Percentiles rank a stretch among this genome's conserved stretches.
phyloP scores from a whole-genome alignment of 2,113 vertebrate species.

The Eleginops maclovinus region DNA sequence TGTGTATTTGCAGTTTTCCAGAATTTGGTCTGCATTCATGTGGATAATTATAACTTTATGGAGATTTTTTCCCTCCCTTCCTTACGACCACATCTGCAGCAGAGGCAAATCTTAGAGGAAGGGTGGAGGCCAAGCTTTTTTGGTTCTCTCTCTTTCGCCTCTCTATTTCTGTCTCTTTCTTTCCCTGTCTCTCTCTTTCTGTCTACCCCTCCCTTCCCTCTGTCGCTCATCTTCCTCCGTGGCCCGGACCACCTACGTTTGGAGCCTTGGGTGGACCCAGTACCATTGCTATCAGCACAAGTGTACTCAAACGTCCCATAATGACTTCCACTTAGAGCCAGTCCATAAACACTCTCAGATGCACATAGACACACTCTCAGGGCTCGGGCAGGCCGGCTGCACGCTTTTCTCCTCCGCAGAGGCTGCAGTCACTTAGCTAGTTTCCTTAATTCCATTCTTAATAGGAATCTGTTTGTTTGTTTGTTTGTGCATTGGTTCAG shows the following conservation, averaged over 20 bases:
- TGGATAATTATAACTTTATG: constrained; percentile 84
- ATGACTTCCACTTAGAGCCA: constrained; percentile 83
- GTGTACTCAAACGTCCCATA: constrained; percentile 80
- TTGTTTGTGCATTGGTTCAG: constrained; percentile 74
- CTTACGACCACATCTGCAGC: constrained; percentile 80
- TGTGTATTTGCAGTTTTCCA: constrained; percentile 69
- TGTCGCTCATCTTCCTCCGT: constrained; percentile 65
- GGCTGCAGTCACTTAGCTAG: constrained; percentile 73
- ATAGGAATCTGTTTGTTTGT: constrained; percentile 79
- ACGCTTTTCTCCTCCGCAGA: constrained; percentile 58
- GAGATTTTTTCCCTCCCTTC: constrained; percentile 75
- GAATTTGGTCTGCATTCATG: constrained; percentile 78
- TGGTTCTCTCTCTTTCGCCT: constrained; percentile 54
- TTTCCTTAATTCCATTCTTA: constrained; percentile 75
- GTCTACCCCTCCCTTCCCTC: constrained; percentile 13
- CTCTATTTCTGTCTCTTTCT: constrained; percentile 25
- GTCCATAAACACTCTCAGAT: constrained; percentile 85
- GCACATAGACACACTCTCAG: constrained; percentile 71
- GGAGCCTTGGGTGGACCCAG: constrained; percentile 74
- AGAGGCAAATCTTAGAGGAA: constrained; percentile 78
- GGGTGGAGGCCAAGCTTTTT: constrained; percentile 71
- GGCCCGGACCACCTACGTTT: constrained; percentile 76
- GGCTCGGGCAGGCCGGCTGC: constrained; percentile 49
- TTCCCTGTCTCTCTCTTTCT: constrained; percentile 24
- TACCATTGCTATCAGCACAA: constrained; percentile 75